Conservation (phyloP, 2,113 vertebrate genomes). For the Amia ocellicauda region DNA sequence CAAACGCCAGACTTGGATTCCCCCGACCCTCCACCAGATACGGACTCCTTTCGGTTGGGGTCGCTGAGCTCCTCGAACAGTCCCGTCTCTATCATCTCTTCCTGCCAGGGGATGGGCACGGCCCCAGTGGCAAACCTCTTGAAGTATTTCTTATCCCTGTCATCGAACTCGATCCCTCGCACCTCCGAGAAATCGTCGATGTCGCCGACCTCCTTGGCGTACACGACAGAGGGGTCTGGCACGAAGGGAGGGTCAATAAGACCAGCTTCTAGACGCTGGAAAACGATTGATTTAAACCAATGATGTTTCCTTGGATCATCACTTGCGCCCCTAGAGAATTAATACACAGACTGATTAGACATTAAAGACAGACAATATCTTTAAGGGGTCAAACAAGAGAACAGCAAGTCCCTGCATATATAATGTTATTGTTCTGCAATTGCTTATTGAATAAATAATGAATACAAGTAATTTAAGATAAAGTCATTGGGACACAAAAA, state of each 20-base stretch:
- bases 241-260: conserved; percentile 78
- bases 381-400: background rate
- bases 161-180: conserved; percentile 80
- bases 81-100: conserved; percentile 84
- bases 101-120: conserved; percentile 77
- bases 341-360: background rate
- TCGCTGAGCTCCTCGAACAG: conserved; percentile 79
- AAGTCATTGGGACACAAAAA: no score
- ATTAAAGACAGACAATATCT: background rate
- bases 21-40: conserved; percentile 41
- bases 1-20: conserved; percentile 73
- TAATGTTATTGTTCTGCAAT: no score
- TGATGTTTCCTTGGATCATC: conserved; percentile 83
- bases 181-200: conserved; percentile 89
- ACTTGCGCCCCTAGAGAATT: conserved; percentile 55
- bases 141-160: conserved; percentile 84
- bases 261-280: conserved; percentile 83
- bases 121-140: conserved; percentile 81
- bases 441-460: no score
- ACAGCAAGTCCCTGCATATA: background rate
- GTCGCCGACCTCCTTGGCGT: conserved; percentile 85
- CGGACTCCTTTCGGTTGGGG: conserved; percentile 66
- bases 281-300: conserved; percentile 87
- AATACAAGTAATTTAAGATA: no score
- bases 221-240: conserved; percentile 86